Evolutionary conservation across 2,888 invertebrate species (phyloP).

Genomic region (Pterostichus madidus): DNA sequence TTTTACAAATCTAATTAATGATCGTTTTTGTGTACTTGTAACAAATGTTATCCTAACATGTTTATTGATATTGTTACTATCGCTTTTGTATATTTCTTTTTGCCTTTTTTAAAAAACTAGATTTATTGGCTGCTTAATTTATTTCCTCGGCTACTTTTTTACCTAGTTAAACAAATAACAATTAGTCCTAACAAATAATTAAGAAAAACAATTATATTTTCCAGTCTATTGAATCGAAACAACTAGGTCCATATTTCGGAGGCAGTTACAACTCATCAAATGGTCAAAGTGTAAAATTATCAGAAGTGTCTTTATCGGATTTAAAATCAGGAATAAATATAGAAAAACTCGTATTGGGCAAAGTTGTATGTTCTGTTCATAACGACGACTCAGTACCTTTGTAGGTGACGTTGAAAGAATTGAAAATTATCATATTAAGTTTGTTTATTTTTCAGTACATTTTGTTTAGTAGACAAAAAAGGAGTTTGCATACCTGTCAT

Average conservation of each 20-base stretch:
- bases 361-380: slow-evolving; percentile 89
- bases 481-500: slow-evolving; percentile 87
- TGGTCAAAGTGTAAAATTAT: slow-evolving; percentile 79
- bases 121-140: too few relatives aligned
- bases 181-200: too few relatives aligned
- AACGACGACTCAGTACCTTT: slow-evolving; percentile 88
- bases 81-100: too few relatives aligned
- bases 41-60: too few relatives aligned
- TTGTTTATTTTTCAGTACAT: slow-evolving; percentile 82
- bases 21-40: too few relatives aligned
- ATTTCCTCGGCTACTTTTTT: too few relatives aligned
- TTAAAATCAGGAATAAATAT: slow-evolving; percentile 83
- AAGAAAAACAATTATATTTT: slow-evolving; percentile 69
- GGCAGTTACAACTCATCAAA: slow-evolving; percentile 79
- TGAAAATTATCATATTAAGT: slow-evolving; percentile 5
- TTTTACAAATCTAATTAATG: too few relatives aligned
- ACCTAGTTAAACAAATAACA: too few relatives aligned
- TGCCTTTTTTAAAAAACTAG: too few relatives aligned
- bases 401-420: slow-evolving; percentile 78
- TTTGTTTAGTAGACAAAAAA: slow-evolving; percentile 88
- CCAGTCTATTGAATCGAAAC: slow-evolving; percentile 83
- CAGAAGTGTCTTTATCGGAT: slow-evolving; percentile 78
- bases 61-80: too few relatives aligned
- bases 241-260: slow-evolving; percentile 84
- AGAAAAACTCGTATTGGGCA: slow-evolving; percentile 85